Evolutionary conservation across 2,797 vertebrate species (phyloP).

Genomic region (Pseudopleuronectes americanus): DNA sequence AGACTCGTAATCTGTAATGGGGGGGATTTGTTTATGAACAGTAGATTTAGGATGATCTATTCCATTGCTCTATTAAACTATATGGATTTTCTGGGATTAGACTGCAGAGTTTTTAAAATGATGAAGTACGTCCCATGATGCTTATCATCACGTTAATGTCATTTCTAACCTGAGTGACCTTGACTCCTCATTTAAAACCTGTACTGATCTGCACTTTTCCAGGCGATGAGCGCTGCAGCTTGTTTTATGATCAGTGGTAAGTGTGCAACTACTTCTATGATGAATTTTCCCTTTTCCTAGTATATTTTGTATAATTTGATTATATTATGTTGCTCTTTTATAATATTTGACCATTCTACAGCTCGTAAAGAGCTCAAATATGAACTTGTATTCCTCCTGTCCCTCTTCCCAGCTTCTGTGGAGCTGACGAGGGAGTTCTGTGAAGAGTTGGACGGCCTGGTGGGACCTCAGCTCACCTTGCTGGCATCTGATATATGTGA

Average conservation of each 20-base stretch:
- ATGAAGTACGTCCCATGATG: conserved; percentile 43
- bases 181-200: conserved; percentile 32
- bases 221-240: conserved; percentile 98
- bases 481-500: conserved; percentile 98
- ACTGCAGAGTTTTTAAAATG: conserved; percentile 60
- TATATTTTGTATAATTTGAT: background rate
- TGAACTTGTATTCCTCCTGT: background rate
- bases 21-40: conserved; percentile 43
- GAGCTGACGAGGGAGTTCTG: conserved; percentile 93
- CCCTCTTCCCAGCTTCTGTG: conserved; percentile 83
- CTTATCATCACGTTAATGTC: conserved; percentile 51
- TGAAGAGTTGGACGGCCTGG: conserved; percentile 91
- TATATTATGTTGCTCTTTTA: background rate
- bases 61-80: conserved; percentile 33
- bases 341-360: background rate
- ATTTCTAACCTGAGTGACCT: conserved; percentile 46
- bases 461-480: conserved; percentile 96
- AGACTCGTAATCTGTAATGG: conserved; percentile 53
- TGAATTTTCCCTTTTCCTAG: background rate
- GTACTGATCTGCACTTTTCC: conserved; percentile 53
- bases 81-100: conserved; percentile 63
- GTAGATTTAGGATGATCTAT: conserved; percentile 40
- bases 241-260: conserved; percentile 98
- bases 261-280: conserved; percentile 50
- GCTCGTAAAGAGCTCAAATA: background rate